Percentiles rank a stretch among this genome's conserved stretches.
phyloP scores from a whole-genome alignment of 2,888 invertebrate genomes.

The Cheilosia pagana region DNA sequence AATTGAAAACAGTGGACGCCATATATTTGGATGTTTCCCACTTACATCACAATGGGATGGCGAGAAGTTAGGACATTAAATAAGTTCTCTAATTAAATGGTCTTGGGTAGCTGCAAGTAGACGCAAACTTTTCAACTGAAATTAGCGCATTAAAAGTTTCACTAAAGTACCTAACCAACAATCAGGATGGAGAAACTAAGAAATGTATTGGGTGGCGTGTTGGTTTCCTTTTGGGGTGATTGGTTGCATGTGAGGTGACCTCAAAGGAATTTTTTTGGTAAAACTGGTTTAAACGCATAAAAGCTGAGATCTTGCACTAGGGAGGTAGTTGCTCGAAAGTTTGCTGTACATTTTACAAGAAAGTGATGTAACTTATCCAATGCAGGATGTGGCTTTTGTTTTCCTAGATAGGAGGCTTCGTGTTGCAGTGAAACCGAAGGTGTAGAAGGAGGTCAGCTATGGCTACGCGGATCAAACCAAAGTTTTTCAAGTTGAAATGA shows the following conservation, averaged over 20 bases:
- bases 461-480: no score
- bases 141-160: conserved; percentile 51
- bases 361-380: no score
- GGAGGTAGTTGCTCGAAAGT: no score
- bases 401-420: no score
- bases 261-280: neutral
- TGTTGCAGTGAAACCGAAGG: no score
- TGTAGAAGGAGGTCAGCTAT: no score
- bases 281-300: no score
- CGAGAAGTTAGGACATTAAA: conserved; percentile 53
- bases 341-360: no score
- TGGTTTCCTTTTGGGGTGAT: conserved; percentile 3
- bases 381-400: no score
- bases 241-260: conserved; percentile 1
- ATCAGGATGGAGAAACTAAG: conserved; percentile 9
- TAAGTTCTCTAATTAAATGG: conserved; percentile 56
- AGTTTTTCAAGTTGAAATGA: no score
- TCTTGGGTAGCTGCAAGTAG: conserved; percentile 27
- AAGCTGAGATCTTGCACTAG: no score
- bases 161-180: conserved; percentile 18
- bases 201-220: conserved; percentile 1
- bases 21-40: neutral
- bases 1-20: conserved; percentile 26
- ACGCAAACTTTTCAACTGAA: conserved; percentile 37
- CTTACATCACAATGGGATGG: neutral